Base-by-base conservation (phyloP, 53 echinoderm and acorn worm genomes). In the Patiria pectinifera region DNA sequence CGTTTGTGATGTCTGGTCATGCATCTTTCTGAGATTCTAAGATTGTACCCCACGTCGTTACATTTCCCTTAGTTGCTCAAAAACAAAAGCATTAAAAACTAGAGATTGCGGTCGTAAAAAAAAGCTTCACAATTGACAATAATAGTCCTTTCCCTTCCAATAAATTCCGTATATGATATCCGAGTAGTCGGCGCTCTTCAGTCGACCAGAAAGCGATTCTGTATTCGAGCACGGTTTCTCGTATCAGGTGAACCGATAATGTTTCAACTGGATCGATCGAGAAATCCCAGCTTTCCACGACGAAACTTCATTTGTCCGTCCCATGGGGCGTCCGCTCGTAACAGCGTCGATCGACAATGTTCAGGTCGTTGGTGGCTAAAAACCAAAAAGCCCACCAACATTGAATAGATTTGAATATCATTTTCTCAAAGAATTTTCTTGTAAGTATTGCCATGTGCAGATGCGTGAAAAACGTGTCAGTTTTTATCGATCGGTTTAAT, bases 261-360 rank as follows among this genome's bases (percentile, higher is more conserved):
- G 74, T 74, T 74, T 74, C 74, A 74, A 74, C 74, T 23, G 9
- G 74, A 74, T 74, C 74, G 74, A 74, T 74, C 22, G 22, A 74
- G 24, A 23, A 74, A 74, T 23, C 74, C 74, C 74, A 74, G 74
- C 5, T 74, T 24, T 74, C 9, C n/a, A 74, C 24, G 6, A 74
- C 3, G 24, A 10, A 74, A 74, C 74, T n/a, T 74, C 74, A 22
- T 23, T 74, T 74, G 13, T 2, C 74, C 4, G 22, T 23, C 24
- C 24, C 74, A 4, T n/a, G 5, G 70, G 70, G 70, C 16, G 70
- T 70, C 70, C 19, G 70, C 19, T 70, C 70, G 11, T 70, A 19
- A 15, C 70, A 19, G 70, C 70, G 70, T 35, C 35, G 35, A 70
- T 70, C 70, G 70, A 70, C 70, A 70, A 16, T 21, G 70, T 19